These are phyloP conservation scores for Drosophila takahashii DNA, from an alignment of 1,140 invertebrate genomes.

Conservation along the genomic window DNA sequence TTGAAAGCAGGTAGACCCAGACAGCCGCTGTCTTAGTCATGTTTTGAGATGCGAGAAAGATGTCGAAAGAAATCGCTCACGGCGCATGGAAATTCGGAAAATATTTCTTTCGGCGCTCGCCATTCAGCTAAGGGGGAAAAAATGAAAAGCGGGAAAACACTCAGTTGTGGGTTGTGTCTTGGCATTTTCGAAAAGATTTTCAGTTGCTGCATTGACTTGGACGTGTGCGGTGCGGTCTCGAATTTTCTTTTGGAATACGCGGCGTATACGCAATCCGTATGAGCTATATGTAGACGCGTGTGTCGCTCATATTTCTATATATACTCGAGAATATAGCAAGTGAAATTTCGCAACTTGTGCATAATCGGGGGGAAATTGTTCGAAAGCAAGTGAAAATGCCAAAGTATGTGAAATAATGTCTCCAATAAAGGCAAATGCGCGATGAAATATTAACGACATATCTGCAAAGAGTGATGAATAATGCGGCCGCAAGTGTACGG, in stretches of 20 bases:
- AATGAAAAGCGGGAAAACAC: conserved; percentile 7
- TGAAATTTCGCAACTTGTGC: conserved; percentile 66
- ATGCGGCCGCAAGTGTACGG: conserved; percentile 23
- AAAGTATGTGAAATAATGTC: conserved; percentile 69
- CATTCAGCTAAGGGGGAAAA: conserved; percentile 48
- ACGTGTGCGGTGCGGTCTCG: conserved; percentile 64
- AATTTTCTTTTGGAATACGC: conserved; percentile 55
- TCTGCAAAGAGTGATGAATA: conserved; percentile 49
- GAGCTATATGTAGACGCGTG: conserved; percentile 52
- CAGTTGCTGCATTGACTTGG: conserved; percentile 79
- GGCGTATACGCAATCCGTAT: conserved; percentile 69
- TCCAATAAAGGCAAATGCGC: conserved; percentile 52
- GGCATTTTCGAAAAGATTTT: conserved; percentile 73
- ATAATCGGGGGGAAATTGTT: conserved; percentile 31
- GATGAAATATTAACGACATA: conserved; percentile 32
- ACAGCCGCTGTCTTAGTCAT: conserved; percentile 55
- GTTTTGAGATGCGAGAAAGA: conserved; percentile 41
- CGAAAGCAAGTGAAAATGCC: conserved; percentile 57
- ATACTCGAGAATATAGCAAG: conserved; percentile 46
- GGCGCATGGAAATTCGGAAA: conserved; percentile 74
- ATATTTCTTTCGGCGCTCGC: conserved; percentile 50
- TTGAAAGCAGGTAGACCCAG: conserved; percentile 56
- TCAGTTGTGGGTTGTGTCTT: conserved; percentile 48
- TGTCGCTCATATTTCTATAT: conserved; percentile 37
- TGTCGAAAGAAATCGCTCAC: conserved; percentile 58